Conservation (phyloP, 1,140 invertebrate genomes). For the Lethrus apterus region DNA sequence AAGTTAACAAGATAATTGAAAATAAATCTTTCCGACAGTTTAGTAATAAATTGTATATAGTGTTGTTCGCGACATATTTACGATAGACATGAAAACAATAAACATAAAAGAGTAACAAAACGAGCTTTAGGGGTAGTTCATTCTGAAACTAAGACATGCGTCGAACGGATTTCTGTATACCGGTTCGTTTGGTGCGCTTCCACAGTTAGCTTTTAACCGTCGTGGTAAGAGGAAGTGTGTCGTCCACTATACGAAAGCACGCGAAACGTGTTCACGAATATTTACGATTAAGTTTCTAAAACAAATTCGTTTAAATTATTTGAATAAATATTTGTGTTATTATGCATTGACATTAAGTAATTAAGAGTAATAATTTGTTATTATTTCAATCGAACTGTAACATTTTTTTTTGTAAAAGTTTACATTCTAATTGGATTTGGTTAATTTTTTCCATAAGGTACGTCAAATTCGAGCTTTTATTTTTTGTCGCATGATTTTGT, state of each 20-base stretch:
- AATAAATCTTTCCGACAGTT: not conserved
- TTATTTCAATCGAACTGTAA: not conserved
- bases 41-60: constrained; percentile 5
- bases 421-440: not conserved
- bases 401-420: not conserved
- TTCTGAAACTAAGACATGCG: constrained; percentile 6
- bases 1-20: constrained; percentile 3
- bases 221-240: constrained; percentile 9
- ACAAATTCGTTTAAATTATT: no score
- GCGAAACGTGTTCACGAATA: constrained; percentile 9
- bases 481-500: not conserved
- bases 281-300: no score
- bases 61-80: constrained; percentile 10
- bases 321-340: no score
- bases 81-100: constrained; percentile 10
- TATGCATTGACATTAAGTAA: no score
- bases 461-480: not conserved
- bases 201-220: constrained; percentile 14
- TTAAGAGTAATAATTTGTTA: not conserved
- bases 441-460: not conserved
- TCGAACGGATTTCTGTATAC: not conserved
- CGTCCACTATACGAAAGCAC: not conserved
- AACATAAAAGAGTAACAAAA: not conserved
- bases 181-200: constrained; percentile 1
- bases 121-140: constrained; percentile 6